Evolutionary conservation across 1,140 invertebrate species (phyloP).

Genomic region (Choristoneura fumiferana): DNA sequence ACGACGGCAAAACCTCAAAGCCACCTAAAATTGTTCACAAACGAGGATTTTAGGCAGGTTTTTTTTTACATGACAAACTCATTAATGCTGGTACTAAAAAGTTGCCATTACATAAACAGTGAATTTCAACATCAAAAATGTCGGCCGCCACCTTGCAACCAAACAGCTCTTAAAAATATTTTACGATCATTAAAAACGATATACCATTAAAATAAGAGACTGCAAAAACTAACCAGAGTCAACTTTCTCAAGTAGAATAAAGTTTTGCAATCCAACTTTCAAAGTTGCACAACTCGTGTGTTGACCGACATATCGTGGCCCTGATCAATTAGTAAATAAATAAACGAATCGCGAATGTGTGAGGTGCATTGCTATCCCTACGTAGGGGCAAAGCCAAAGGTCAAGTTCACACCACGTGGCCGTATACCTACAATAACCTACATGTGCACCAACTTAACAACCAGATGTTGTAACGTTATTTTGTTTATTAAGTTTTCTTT

Average conservation of each 20-base stretch:
- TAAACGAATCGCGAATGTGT: no score
- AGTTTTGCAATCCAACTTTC: neutral
- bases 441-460: no score
- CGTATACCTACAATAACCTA: neutral
- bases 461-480: no score
- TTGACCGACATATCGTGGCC: neutral
- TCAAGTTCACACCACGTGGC: slow-evolving; percentile 50
- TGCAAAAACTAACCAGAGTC: neutral
- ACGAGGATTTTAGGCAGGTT: neutral
- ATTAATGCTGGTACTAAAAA: no score
- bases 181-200: neutral
- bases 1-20: slow-evolving; percentile 8
- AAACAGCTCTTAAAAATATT: no score
- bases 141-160: no score
- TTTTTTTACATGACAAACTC: no score
- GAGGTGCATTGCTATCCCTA: neutral
- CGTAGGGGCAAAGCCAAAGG: slow-evolving; percentile 29
- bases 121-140: no score
- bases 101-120: no score
- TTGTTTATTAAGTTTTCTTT: no score
- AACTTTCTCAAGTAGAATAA: neutral
- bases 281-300: neutral
- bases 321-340: neutral
- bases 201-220: neutral
- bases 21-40: slow-evolving; percentile 1